These are phyloP conservation scores for Acinonyx jubatus DNA, from an alignment of 2,113 vertebrate species.

Conservation along the genomic window DNA sequence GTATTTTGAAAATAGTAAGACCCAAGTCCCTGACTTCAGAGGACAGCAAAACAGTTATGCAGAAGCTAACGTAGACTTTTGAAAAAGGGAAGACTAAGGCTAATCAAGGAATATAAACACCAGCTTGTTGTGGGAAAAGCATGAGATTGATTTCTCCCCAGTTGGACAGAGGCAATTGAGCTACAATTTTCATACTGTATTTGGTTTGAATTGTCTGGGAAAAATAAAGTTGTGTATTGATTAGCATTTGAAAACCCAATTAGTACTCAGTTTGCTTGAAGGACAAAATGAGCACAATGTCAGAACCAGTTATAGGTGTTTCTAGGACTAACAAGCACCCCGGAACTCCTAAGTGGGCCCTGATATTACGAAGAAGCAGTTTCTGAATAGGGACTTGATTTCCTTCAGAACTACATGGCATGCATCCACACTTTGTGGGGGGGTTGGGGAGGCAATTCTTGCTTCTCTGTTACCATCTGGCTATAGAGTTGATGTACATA, in stretches of 20 bases:
- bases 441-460: rapidly evolving
- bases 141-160: conserved; percentile 31
- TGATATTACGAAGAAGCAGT: not conserved
- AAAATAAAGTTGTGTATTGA: conserved; percentile 64
- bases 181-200: conserved; percentile 50
- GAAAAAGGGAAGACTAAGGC: not conserved
- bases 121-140: not conserved
- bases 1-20: not conserved
- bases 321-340: not conserved
- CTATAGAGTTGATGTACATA: not conserved
- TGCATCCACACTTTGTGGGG: not conserved
- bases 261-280: conserved; percentile 56
- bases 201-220: conserved; percentile 25
- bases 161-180: not conserved
- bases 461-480: not conserved
- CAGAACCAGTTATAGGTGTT: not conserved
- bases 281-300: not conserved
- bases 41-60: not conserved
- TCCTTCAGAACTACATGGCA: not conserved
- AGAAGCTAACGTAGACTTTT: not conserved
- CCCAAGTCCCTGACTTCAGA: not conserved
- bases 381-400: not conserved
- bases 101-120: not conserved
- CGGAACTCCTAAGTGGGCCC: not conserved
- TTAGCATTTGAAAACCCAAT: conserved; percentile 61